Percentiles rank a stretch among this genome's conserved stretches.
Evolutionary conservation across 2,113 vertebrate genomes (phyloP).

Genomic region (Columbina picui): DNA sequence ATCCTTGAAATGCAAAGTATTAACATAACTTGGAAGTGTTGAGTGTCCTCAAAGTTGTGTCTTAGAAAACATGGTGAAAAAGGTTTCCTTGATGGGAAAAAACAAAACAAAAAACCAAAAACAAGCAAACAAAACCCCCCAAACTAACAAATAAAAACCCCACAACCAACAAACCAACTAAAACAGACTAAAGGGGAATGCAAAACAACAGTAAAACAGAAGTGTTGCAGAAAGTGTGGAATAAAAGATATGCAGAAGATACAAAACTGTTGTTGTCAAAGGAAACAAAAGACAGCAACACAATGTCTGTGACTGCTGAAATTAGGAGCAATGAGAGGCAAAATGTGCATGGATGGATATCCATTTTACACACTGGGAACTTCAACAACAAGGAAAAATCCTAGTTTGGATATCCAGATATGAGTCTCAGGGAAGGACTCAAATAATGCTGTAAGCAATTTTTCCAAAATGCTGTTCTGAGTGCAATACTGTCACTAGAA

Average conservation of each 20-base stretch:
- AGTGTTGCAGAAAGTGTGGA: background rate
- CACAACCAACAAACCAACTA: background rate
- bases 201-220: background rate
- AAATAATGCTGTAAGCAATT: background rate
- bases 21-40: background rate
- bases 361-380: background rate
- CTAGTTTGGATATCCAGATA: background rate
- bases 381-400: background rate
- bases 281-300: background rate
- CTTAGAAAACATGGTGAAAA: background rate
- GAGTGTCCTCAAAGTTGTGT: background rate
- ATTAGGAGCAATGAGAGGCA: background rate
- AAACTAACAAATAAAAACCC: background rate
- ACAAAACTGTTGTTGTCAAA: background rate
- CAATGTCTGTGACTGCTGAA: background rate
- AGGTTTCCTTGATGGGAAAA: background rate
- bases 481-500: background rate
- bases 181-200: background rate
- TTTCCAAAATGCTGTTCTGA: background rate
- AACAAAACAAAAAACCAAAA: background rate
- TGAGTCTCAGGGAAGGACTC: background rate
- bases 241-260: background rate
- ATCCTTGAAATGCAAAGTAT: background rate
- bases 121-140: background rate
- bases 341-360: background rate